These are phyloP conservation scores for Scaptomyza pallida DNA, from an alignment of 1,140 invertebrate species.

Conservation along the genomic window DNA sequence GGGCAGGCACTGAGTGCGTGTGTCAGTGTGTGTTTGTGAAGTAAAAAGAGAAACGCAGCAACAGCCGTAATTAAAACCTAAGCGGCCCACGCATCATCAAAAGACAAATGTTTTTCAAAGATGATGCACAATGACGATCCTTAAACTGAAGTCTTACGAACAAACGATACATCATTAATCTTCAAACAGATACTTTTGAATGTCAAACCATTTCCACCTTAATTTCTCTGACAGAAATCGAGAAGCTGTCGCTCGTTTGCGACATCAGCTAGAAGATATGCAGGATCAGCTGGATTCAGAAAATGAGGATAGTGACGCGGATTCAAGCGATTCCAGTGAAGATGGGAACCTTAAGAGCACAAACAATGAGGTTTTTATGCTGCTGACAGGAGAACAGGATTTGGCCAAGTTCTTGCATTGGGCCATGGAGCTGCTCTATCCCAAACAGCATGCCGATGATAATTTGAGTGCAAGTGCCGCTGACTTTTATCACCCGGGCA, in stretches of 20 bases:
- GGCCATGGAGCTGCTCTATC: slow-evolving; percentile 77
- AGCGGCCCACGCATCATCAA: slow-evolving; percentile 55
- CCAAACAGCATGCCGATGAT: slow-evolving; percentile 33
- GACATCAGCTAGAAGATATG: slow-evolving; percentile 50
- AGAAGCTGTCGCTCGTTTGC: slow-evolving; percentile 60
- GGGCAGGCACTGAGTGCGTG: slow-evolving; percentile 17
- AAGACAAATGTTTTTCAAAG: slow-evolving; percentile 47
- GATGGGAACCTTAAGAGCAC: slow-evolving; percentile 28
- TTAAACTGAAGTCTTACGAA: slow-evolving; percentile 52
- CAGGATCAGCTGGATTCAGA: slow-evolving; percentile 34
- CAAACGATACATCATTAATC: slow-evolving; percentile 66
- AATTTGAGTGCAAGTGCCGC: slow-evolving; percentile 51
- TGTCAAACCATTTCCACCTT: slow-evolving; percentile 9
- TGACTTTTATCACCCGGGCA: slow-evolving; percentile 69
- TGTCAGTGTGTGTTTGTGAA: not conserved
- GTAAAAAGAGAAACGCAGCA: slow-evolving; percentile 47
- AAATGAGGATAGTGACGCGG: slow-evolving; percentile 12
- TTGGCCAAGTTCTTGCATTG: slow-evolving; percentile 74
- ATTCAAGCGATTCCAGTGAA: slow-evolving; percentile 21
- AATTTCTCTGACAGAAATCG: slow-evolving; percentile 47
- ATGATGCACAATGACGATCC: slow-evolving; percentile 62
- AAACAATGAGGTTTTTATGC: slow-evolving; percentile 71
- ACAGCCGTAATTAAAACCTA: slow-evolving; percentile 59
- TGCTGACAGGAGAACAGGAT: slow-evolving; percentile 74
- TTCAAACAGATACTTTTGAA: slow-evolving; percentile 32